A percentile compares a stretch with the other conserved stretches of the same genome.
phyloP scores from a whole-genome alignment of 2,888 invertebrate species.

The Diarsia rubi region DNA sequence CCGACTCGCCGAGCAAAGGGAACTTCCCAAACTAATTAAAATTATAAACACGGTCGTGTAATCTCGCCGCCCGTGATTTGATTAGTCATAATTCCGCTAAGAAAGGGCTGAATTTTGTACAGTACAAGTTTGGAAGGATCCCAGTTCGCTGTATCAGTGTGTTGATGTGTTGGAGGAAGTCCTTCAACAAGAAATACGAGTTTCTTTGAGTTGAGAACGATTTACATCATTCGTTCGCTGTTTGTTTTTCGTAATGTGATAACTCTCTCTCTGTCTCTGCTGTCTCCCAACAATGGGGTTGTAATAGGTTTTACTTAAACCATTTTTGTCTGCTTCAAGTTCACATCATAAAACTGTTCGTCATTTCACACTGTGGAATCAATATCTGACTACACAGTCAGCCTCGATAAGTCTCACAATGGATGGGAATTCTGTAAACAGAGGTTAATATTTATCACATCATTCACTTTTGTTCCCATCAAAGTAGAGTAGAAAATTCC shows the following conservation, averaged over 20 bases:
- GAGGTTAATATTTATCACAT: conserved; percentile 2
- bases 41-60: conserved; percentile 75
- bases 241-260: neutral
- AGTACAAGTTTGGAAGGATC: conserved; percentile 50
- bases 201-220: neutral
- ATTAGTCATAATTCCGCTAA: conserved; percentile 70
- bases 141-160: conserved; percentile 32
- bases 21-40: conserved; percentile 74
- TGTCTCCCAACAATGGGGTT: neutral
- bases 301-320: neutral
- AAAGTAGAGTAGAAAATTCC: conserved; percentile 36
- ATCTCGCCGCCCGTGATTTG: conserved; percentile 68
- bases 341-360: too few relatives aligned
- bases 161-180: conserved; percentile 28
- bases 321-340: neutral
- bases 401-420: conserved; percentile 34
- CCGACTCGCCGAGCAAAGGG: conserved; percentile 20
- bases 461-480: conserved; percentile 26
- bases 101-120: conserved; percentile 59
- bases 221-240: neutral
- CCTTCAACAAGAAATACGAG: conserved; percentile 6
- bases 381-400: conserved; percentile 47
- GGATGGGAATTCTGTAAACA: conserved; percentile 20
- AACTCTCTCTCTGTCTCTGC: neutral
- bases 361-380: conserved; percentile 16